A percentile compares a stretch with the other conserved stretches of the same genome.
Conservation (phyloP, 2,113 vertebrate species). For the Prietella phreatophila region DNA sequence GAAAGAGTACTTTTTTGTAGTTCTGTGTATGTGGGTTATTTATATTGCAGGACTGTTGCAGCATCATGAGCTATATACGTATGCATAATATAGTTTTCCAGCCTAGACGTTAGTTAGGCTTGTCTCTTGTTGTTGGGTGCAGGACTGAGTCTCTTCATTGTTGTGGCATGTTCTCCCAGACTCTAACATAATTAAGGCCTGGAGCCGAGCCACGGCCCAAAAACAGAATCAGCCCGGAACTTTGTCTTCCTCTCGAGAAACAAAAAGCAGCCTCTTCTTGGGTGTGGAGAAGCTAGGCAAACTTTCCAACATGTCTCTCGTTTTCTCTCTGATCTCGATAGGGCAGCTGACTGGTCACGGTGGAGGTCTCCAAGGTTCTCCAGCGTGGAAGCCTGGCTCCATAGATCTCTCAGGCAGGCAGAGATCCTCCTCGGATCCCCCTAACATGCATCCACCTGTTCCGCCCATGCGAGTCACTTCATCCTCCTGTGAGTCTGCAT, state of each 20-base stretch:
- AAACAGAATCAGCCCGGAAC: constrained; percentile 14
- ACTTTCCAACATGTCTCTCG: background rate
- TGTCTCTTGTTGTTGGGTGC: background rate
- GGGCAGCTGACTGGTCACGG: constrained; percentile 80
- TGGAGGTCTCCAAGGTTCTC: constrained; percentile 76
- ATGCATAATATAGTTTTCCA: background rate
- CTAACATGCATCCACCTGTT: constrained; percentile 93
- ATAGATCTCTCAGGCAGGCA: constrained; percentile 87
- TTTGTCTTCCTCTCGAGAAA: constrained; percentile 25
- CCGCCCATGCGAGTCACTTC: constrained; percentile 93
- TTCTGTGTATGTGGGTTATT: background rate
- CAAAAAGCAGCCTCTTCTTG: constrained; percentile 13
- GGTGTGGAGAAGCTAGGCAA: background rate
- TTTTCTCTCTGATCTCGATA: constrained; percentile 56
- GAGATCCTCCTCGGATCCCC: constrained; percentile 96
- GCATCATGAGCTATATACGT: background rate
- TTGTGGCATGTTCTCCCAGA: constrained; percentile 28
- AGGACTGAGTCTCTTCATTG: background rate
- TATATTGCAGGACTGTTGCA: constrained; percentile 1
- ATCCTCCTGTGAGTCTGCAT: constrained; percentile 58
- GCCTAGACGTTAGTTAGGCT: background rate
- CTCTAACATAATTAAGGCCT: constrained; percentile 34
- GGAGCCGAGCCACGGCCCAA: constrained; percentile 30
- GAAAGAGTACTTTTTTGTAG: background rate
- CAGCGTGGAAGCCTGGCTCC: constrained; percentile 87